These are phyloP conservation scores for Cyprinodon tularosa DNA, from an alignment of 2,113 vertebrate genomes.

Conservation along the genomic window DNA sequence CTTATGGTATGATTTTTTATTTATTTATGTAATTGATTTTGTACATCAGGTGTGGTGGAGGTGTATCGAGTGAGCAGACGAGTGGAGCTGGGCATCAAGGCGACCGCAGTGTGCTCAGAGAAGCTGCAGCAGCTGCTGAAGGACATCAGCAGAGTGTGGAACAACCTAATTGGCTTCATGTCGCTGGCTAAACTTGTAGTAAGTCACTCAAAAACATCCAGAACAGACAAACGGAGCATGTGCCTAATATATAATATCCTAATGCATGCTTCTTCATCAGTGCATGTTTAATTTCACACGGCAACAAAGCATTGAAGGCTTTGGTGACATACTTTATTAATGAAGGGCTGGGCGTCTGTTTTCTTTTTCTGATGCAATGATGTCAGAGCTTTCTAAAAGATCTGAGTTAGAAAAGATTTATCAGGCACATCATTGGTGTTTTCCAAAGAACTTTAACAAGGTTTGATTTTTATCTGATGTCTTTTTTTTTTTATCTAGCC, in stretches of 20 bases:
- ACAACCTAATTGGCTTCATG: conserved; percentile 98
- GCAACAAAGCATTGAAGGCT: neutral
- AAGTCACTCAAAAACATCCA: conserved; percentile 53
- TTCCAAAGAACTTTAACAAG: neutral
- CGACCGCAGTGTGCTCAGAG: conserved; percentile 94
- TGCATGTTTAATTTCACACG: neutral
- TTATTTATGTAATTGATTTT: neutral
- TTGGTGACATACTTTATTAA: conserved; percentile 1
- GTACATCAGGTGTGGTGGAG: conserved; percentile 91
- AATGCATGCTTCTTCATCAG: neutral
- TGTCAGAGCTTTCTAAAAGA: conserved; percentile 17
- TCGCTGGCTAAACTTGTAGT: conserved; percentile 93
- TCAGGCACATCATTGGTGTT: conserved; percentile 15
- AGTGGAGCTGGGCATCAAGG: conserved; percentile 96
- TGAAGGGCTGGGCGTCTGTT: conserved; percentile 11
- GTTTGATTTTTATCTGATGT: conserved; percentile 5
- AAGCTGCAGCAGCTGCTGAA: conserved; percentile 94
- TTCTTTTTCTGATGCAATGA: neutral
- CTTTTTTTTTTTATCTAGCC: neutral
- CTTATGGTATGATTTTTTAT: neutral
- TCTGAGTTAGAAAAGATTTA: conserved; percentile 1
- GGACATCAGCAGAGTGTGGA: conserved; percentile 96
- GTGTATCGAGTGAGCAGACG: conserved; percentile 94
- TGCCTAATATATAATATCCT: neutral
- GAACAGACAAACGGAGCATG: neutral